Evolutionary conservation across 2,797 vertebrate species (phyloP).

Genomic region (Synaphobranchus kaupii): DNA sequence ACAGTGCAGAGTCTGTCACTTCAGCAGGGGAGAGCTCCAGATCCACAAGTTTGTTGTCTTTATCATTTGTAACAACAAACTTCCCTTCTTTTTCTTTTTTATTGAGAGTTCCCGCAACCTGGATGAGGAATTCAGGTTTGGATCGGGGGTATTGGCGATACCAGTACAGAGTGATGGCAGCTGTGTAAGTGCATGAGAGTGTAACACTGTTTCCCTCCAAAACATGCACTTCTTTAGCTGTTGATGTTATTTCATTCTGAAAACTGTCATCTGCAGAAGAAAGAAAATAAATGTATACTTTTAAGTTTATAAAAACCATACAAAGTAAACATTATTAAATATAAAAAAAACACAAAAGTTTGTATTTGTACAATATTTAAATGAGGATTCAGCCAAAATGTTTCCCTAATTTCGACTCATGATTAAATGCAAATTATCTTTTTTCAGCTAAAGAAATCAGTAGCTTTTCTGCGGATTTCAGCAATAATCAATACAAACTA

Average conservation of each 20-base stretch:
- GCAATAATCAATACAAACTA: no score
- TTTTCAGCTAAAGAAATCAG: no score
- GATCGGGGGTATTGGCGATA: constrained; percentile 16
- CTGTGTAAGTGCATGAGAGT: constrained; percentile 3
- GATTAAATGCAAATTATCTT: no score
- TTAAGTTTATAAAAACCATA: no score
- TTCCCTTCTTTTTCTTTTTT: background rate
- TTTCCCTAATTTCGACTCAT: no score
- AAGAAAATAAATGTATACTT: background rate
- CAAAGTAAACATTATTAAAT: no score
- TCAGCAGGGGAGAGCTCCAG: background rate
- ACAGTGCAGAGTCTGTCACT: constrained; percentile 18
- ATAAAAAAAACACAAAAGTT: no score
- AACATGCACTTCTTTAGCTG: background rate
- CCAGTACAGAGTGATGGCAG: background rate
- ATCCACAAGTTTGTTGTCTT: background rate
- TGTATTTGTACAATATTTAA: no score
- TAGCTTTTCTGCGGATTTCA: no score
- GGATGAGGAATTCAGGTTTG: background rate
- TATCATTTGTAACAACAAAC: background rate
- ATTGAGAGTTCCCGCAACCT: background rate
- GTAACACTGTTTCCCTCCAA: background rate
- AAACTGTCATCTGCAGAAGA: background rate
- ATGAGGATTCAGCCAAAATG: no score
- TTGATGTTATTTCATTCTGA: background rate